Evolutionary conservation across 1,140 invertebrate genomes (phyloP), one percentile per base, ranked within the genome.

Genomic region (Habropoda laboriosa): DNA sequence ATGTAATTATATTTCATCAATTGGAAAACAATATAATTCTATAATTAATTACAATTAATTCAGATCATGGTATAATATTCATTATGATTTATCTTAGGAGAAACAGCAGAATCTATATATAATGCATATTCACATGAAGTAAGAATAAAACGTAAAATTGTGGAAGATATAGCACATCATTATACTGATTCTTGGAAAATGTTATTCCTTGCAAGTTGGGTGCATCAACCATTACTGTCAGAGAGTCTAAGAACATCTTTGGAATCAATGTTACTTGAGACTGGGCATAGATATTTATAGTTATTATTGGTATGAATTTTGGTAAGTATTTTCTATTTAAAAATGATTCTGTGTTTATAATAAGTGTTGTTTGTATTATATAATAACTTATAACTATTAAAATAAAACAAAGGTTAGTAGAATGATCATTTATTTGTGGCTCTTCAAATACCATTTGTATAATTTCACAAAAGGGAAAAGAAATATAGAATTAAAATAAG

Each of bases 111-210:
- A 64, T 71, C 27, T 13, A 89, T 92, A 77, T 80, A 87, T 72
- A 35, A 86, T 51, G 58, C 72, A n/a, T 91, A 91, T 79, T 55
- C 45, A 58, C 55, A 85, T 24, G 90, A 91, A 63, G 73, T 77
- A 32, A 60, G 57, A 47, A 55, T 90, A 8, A 91, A 90, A 76
- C 74, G 86, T 18, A 85, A 66, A 70, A 71, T 91, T 72, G 60
- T 89, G 38, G 87, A 91, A 86, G 89, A 92, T 80, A 61, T 90
- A 16, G 89, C 90, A 4, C 90, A 91, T 53, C 63, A 87, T 85
- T 61, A 72, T 77, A 70, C 55, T 16, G 86, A 90, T 30, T 81
- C 83, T 45, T 83, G 60, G 82, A 88, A 90, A 85, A 89, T 91
- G 81, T 79, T 91, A 30, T 82, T 90, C 68, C 66, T 91, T 10